Conservation (phyloP, 2,797 vertebrate genomes). For the Esox masquinongy region DNA sequence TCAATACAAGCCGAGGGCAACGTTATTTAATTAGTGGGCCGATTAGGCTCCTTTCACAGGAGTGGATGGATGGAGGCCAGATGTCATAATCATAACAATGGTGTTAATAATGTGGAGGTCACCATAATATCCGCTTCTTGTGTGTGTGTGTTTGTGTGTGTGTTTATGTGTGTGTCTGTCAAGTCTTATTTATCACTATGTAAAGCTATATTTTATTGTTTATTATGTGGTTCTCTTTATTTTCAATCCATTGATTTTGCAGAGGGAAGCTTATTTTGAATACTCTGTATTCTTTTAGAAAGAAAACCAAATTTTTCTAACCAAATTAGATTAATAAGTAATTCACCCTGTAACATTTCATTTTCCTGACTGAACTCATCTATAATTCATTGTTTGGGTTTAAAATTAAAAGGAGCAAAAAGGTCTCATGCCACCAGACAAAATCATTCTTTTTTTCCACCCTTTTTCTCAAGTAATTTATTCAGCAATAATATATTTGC, state of each 20-base stretch:
- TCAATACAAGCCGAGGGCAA: conserved; percentile 82
- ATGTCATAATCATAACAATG: conserved; percentile 92
- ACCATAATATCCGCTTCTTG: conserved; percentile 78
- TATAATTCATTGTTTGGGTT: not conserved
- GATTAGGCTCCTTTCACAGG: conserved; percentile 85
- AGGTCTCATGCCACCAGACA: not conserved
- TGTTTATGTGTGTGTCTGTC: conserved; percentile 21
- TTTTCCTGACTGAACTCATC: not conserved
- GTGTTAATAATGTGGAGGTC: conserved; percentile 87
- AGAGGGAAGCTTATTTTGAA: not conserved
- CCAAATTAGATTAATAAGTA: not conserved
- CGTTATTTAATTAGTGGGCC: conserved; percentile 86
- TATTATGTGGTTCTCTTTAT: conserved; percentile 27
- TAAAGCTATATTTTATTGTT: conserved; percentile 40
- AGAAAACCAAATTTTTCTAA: not conserved
- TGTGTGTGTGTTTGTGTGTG: conserved; percentile 22
- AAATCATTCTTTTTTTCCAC: not conserved
- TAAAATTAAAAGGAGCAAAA: not conserved
- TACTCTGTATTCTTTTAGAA: not conserved
- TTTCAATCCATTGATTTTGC: not conserved
- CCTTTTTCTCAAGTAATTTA: conserved; percentile 8
- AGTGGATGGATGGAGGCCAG: conserved; percentile 76
- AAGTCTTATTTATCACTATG: conserved; percentile 38
- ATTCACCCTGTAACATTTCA: not conserved
- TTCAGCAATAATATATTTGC: conserved; percentile 20